Percentiles rank a stretch among this genome's conserved stretches.
Conservation (phyloP, 2,113 vertebrate species). For the Colistium nudipinnis region DNA sequence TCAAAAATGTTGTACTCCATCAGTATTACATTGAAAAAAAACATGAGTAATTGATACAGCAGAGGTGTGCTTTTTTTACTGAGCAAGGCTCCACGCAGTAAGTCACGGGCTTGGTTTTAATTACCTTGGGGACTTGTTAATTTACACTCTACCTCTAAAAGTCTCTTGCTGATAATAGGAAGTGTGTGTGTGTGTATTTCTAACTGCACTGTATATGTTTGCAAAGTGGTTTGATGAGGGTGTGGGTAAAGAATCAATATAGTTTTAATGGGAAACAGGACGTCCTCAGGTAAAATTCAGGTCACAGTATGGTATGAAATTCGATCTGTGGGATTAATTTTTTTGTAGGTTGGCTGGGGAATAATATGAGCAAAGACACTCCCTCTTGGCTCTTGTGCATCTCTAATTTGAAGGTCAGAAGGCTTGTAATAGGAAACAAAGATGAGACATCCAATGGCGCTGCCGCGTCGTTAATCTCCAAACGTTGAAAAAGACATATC, state of each 20-base stretch:
- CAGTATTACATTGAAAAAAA: constrained; percentile 75
- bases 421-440: constrained; percentile 71
- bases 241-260: constrained; percentile 60
- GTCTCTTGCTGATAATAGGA: constrained; percentile 45
- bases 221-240: constrained; percentile 53
- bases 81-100: constrained; percentile 67
- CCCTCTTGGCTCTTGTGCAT: constrained; percentile 23
- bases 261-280: constrained; percentile 63
- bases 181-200: constrained; percentile 29
- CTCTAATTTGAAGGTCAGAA: constrained; percentile 71
- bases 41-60: constrained; percentile 76
- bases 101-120: constrained; percentile 73
- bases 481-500: constrained; percentile 21
- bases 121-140: constrained; percentile 77
- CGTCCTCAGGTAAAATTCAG: constrained; percentile 61
- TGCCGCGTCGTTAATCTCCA: constrained; percentile 61
- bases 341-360: constrained; percentile 12
- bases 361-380: constrained; percentile 44
- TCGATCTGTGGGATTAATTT: constrained; percentile 33
- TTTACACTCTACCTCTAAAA: constrained; percentile 67
- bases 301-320: constrained; percentile 59
- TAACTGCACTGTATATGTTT: constrained; percentile 48
- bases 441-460: constrained; percentile 34
- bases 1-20: constrained; percentile 63
- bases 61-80: constrained; percentile 82